Conservation (phyloP, 2,113 vertebrate genomes). For the Syngnathus scovelli region DNA sequence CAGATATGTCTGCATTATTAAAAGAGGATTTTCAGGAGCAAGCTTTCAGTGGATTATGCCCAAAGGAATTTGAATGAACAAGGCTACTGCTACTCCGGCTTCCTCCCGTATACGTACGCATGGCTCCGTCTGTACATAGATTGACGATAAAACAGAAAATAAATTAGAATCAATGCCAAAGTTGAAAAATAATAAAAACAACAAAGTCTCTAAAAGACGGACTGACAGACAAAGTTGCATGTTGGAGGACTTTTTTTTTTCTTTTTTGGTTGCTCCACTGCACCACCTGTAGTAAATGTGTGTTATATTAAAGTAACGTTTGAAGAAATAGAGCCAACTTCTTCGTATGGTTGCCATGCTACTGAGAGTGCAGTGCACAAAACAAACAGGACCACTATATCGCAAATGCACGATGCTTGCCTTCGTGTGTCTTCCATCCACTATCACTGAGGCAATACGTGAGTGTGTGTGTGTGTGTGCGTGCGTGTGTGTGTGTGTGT, state of each 20-base stretch:
- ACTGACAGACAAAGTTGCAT: too few species aligned
- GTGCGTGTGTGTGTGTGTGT: slow-evolving; percentile 27
- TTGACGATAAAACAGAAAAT: too few species aligned
- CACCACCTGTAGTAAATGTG: background rate
- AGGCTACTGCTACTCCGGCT: background rate
- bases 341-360: slow-evolving; percentile 38
- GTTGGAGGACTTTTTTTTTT: too few species aligned
- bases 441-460: background rate
- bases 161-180: too few species aligned
- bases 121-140: too few species aligned
- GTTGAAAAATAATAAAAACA: too few species aligned
- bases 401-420: background rate
- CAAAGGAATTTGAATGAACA: slow-evolving; percentile 33
- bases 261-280: too few species aligned
- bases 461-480: slow-evolving; percentile 12
- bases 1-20: slow-evolving; percentile 40
- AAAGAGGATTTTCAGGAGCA: slow-evolving; percentile 20
- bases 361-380: slow-evolving; percentile 51
- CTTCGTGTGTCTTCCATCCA: too few species aligned
- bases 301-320: slow-evolving; percentile 18
- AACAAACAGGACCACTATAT: slow-evolving; percentile 53
- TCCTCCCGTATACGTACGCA: too few species aligned
- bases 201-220: too few species aligned
- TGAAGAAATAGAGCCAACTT: slow-evolving; percentile 11
- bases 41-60: slow-evolving; percentile 16